These are phyloP conservation scores for Chironomus tepperi DNA, from an alignment of 1,140 invertebrate species.

Conservation along the genomic window DNA sequence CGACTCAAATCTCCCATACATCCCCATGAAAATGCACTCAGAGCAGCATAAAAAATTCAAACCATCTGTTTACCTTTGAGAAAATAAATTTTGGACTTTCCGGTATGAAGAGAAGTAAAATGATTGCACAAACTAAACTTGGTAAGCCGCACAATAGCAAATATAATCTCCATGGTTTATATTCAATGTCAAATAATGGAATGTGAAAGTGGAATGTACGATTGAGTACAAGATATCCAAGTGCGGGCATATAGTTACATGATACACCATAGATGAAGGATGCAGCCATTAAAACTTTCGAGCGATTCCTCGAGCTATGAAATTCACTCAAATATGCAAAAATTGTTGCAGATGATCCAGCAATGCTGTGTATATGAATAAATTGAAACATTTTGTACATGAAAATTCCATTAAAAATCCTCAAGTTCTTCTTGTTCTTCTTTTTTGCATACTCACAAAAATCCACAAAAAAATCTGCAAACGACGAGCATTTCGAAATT, in stretches of 20 bases:
- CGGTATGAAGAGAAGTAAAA: conserved; percentile 49
- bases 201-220: conserved; percentile 41
- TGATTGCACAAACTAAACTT: conserved; percentile 46
- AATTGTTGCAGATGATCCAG: conserved; percentile 30
- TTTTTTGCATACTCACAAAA: conserved; percentile 45
- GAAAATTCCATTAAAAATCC: neutral
- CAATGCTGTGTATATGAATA: conserved; percentile 27
- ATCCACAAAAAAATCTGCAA: conserved; percentile 46
- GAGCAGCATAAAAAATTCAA: neutral
- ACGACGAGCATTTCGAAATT: conserved; percentile 45
- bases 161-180: conserved; percentile 61
- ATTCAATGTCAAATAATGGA: conserved; percentile 39
- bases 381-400: neutral
- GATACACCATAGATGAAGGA: conserved; percentile 32
- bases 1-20: no score
- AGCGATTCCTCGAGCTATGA: conserved; percentile 29
- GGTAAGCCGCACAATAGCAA: conserved; percentile 54
- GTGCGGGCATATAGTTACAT: conserved; percentile 41
- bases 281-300: conserved; percentile 30
- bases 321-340: conserved; percentile 36
- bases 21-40: neutral
- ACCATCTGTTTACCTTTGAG: conserved; percentile 28
- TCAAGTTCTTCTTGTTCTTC: neutral
- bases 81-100: conserved; percentile 64
- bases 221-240: conserved; percentile 59